Base-by-base conservation (phyloP, 2,888 invertebrate genomes). In the Euspilapteryx auroguttella region DNA sequence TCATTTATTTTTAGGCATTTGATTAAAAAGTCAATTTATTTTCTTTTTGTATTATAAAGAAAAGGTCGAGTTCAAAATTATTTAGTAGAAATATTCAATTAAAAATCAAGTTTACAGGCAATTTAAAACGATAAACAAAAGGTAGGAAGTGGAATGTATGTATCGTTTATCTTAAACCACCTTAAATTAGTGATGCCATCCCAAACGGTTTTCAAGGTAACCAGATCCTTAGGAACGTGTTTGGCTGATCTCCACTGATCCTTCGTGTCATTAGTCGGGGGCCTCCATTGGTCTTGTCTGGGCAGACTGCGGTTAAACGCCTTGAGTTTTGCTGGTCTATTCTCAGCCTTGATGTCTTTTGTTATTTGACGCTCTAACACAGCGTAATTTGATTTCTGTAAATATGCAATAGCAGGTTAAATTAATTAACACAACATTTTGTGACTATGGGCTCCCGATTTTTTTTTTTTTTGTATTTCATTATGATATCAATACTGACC, bases 151-250 rank as follows among this genome's bases (percentile, higher is more conserved):
- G 17, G 5, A 5, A 17, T 5, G 5, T 17, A 6, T 5, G 5
- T 6, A 17, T 6, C 5, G 17, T 17, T 6, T 17, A 17, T 6
- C 5, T 17, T 17, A 8, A 26, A 28, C 34, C 44, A 79, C 80
- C 77, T 64, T 10, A 85, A 55, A 41, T 81, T 69, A 4, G 81
- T 80, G 13, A 86, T 84, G 21, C 78, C 82, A 36, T 82, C 76
- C 82, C 83, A 85, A 2, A 85, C 81, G 13, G 78, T 65, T 32
- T 81, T 79, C 63, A 85, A 78, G 0, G 79, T 78, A 29, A 80
- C 78, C 1, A 86, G 53, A 21, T 82, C 79, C 31, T 61, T 54
- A 0, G 81, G 82, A 2, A 82, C 78, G 29, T 78, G 61, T 21
- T 77, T 63, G 20, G 79, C 78, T 1, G 69, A 62, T 10, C 80